Base-by-base conservation (phyloP, 2,797 vertebrate genomes). In the Microtus obscurus region DNA sequence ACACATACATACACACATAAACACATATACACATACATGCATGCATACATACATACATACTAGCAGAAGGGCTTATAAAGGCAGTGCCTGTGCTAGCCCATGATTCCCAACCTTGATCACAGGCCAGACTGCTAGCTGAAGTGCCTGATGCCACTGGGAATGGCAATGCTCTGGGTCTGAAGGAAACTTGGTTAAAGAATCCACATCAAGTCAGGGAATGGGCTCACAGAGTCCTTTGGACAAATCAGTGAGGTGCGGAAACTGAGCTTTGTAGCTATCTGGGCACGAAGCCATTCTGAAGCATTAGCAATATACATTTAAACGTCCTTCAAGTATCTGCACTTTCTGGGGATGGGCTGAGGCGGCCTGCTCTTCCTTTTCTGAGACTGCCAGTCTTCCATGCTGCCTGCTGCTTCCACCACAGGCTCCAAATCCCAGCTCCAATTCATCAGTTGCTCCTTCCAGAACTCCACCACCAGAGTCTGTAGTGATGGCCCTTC, bases 261-360 rank as follows among this genome's bases (percentile, higher is more conserved):
- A 67, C 59, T 65, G 90, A 92, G 77, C 85, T 80, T 71, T 93
- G 81, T 63, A 90, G 82, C 87, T 87, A 87, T 83, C 79, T 53
- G 86, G 43, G 56, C 67, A 81, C 65, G 37, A 67, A 88, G 69
- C 83, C 81, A 37, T 74, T 92, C 73, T 48, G 67, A 93, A 73
- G 90, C 88, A 56, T 95, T 92, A 93, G 53, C 12, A 67, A 69
- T 56, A 71, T 69, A 61, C 34, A 51, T 92, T 90, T 88, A 59
- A 90, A 93, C 29, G 77, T 6, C 8, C 78, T 63, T 87, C 23
- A 31, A 85, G 69, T 3, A 27, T 89, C 73, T 93, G 40, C 12
- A 14, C 53, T 92, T 93, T 88, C 29, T 67, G 77, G 10, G 43
- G 53, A 92, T 48, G n/a, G 73, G 92, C 78, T 90, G 14, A 89